A percentile compares a stretch with the other conserved stretches of the same genome.
These are phyloP conservation scores for Petrocephalus zakoni DNA, from an alignment of 2,113 vertebrate species.

Conservation along the genomic window DNA sequence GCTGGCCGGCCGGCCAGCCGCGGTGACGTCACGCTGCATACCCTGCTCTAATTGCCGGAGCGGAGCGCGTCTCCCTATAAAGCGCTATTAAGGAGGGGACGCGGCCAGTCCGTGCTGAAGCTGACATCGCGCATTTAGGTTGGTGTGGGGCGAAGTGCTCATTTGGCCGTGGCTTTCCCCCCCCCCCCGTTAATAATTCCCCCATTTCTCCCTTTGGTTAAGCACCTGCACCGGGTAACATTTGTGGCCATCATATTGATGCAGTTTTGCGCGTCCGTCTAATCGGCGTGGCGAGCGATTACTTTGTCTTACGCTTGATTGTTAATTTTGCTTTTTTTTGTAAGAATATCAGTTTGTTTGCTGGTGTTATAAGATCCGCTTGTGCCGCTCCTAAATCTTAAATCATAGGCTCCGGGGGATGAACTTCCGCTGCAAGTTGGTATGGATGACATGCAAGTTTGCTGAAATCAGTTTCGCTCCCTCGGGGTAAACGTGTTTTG, in stretches of 20 bases:
- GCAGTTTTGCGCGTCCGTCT: neutral
- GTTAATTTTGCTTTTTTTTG: neutral
- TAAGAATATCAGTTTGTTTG: neutral
- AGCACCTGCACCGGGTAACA: conserved; percentile 8
- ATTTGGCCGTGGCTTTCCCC: neutral
- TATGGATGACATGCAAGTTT: conserved; percentile 1
- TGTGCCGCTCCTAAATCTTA: neutral
- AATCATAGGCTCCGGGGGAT: neutral
- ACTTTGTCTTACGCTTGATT: neutral
- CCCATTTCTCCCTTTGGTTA: conserved; percentile 20
- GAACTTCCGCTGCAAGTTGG: neutral
- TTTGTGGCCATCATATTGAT: neutral
- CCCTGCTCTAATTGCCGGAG: conserved; percentile 13
- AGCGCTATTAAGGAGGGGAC: conserved; percentile 37
- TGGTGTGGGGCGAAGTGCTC: neutral
- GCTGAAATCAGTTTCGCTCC: neutral
- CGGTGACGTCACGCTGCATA: conserved; percentile 40
- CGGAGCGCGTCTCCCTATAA: conserved; percentile 41
- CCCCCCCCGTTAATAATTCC: neutral
- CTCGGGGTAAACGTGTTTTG: neutral
- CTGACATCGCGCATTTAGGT: conserved; percentile 25
- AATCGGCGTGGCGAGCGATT: neutral
- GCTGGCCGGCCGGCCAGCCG: neutral
- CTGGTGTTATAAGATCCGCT: neutral
- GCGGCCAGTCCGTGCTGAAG: conserved; percentile 25